Evolutionary conservation across 2,888 invertebrate genomes (phyloP), one percentile per base, ranked within the genome.

Genomic region (Ochropacha duplaris): DNA sequence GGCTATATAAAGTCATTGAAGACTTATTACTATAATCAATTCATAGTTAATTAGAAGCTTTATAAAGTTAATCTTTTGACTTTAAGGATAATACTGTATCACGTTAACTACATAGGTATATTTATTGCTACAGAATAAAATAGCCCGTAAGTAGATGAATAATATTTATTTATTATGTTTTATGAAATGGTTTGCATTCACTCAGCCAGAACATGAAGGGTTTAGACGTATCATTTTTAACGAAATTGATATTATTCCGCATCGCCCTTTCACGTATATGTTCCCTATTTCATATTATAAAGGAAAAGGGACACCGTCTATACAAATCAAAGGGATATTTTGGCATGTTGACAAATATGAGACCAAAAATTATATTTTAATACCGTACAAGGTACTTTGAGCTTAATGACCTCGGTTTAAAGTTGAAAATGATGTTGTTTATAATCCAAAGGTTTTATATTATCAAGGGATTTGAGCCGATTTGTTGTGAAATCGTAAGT

Each of bases 321-420:
- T 74, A 79, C 79, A 81, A 87, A 89, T 90, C 90, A 91, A 90
- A 90, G 90, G 90, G 88, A 87, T 90, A 88, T 85, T 87, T 87
- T 85, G 88, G 82, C 86, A 88, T 86, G 86, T 89, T 88, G 89
- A 89, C 90, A 90, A 90, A 91, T 90, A 86, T 68, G 82, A 76
- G 31, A 76, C 74, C 82, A 76, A 71, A 83, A 85, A 87, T 87
- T 84, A 82, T 83, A 82, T 78, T 78, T 74, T 71, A 65, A 68
- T 54, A 57, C 1, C 16, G 2, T 0, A 50, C 62, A 4, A 2
- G 14, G 0, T 81, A 64, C 58, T 34, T 66, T 0, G 19, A 57
- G 60, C 65, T 60, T 76, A 61, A 31, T 12, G 0, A 0, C 0
- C 0, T 3, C 0, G 0, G 0, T 0, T 0, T 74, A 80, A 57